phyloP scores from a whole-genome alignment of 2,888 invertebrate genomes.

The Torymus texanus region DNA sequence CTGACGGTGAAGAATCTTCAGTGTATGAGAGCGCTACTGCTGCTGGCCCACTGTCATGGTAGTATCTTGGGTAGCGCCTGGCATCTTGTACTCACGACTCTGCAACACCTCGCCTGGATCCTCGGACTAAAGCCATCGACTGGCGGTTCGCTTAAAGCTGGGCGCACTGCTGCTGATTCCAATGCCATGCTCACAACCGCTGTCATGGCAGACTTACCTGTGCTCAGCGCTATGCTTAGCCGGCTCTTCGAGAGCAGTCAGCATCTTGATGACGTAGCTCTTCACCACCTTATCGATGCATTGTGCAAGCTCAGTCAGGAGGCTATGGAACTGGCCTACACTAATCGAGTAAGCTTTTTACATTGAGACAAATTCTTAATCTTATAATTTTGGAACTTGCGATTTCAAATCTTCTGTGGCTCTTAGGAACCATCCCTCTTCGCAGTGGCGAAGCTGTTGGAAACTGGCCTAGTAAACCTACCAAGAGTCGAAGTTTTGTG shows the following conservation, averaged over 20 bases:
- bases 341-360: constrained; percentile 84
- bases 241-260: constrained; percentile 96
- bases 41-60: constrained; percentile 94
- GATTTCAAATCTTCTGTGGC: not conserved
- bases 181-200: constrained; percentile 95
- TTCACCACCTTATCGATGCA: constrained; percentile 97
- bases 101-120: constrained; percentile 96
- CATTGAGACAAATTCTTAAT: no score
- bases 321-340: constrained; percentile 97
- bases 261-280: constrained; percentile 93
- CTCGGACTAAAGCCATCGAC: constrained; percentile 95
- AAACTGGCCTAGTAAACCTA: constrained; percentile 96
- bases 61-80: constrained; percentile 94
- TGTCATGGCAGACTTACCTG: constrained; percentile 96
- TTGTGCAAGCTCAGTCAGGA: constrained; percentile 96
- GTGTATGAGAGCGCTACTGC: constrained; percentile 93
- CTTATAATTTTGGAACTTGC: no score
- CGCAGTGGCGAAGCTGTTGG: constrained; percentile 98
- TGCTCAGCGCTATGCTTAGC: constrained; percentile 92
- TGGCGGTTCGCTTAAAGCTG: constrained; percentile 93
- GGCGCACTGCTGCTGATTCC: constrained; percentile 85
- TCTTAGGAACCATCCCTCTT: constrained; percentile 94
- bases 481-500: constrained; percentile 94
- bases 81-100: constrained; percentile 95
- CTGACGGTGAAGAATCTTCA: constrained; percentile 98